phyloP scores from a whole-genome alignment of 2,113 vertebrate genomes.

The Progne subis region DNA sequence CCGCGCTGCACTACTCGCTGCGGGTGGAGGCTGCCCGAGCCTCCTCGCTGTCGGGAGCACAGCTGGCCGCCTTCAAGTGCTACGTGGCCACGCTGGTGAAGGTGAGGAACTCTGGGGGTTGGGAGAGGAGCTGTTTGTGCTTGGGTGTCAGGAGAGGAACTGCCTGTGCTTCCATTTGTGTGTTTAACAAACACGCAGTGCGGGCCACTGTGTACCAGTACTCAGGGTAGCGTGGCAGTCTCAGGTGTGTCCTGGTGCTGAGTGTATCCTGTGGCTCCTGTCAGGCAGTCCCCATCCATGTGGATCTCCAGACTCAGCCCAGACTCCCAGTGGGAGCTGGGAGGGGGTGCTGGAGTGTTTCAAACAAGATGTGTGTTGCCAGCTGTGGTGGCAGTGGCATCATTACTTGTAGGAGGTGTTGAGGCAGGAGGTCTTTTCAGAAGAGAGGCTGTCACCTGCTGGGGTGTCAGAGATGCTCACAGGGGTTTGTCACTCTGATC shows the following conservation, averaged over 20 bases:
- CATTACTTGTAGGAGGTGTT: accelerated
- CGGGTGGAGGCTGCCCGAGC: slow-evolving; percentile 82
- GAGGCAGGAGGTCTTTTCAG: background rate
- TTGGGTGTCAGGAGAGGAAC: too few species aligned
- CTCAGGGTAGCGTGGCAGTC: accelerated
- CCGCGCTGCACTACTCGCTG: slow-evolving; percentile 86
- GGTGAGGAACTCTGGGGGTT: slow-evolving; percentile 68
- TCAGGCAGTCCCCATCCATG: background rate
- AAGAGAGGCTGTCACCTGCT: background rate
- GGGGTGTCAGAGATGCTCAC: background rate
- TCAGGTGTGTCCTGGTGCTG: accelerated
- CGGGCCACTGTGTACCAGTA: accelerated
- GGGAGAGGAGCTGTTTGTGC: background rate
- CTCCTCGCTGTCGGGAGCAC: slow-evolving; percentile 69
- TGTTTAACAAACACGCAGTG: accelerated
- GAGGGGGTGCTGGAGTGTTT: background rate
- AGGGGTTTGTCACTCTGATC: background rate
- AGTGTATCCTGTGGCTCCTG: accelerated
- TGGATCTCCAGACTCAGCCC: background rate
- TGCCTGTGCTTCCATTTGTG: accelerated
- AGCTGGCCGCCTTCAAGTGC: slow-evolving; percentile 76
- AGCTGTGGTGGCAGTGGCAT: background rate
- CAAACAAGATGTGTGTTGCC: accelerated
- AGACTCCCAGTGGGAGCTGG: background rate
- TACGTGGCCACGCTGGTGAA: slow-evolving; percentile 82